Evolutionary conservation across 2,113 vertebrate species (phyloP).

Genomic region (Euleptes europaea): DNA sequence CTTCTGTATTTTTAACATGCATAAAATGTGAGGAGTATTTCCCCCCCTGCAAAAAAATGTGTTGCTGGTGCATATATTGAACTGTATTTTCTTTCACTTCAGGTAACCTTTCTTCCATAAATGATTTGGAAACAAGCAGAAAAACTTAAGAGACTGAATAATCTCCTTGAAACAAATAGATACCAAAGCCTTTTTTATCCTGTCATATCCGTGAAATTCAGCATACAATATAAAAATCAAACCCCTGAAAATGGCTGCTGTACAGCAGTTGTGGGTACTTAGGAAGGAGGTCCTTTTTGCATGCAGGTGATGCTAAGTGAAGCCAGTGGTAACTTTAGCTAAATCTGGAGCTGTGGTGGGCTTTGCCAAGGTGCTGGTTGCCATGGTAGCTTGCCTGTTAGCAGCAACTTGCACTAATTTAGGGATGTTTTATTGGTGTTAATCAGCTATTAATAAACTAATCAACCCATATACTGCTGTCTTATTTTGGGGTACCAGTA

Average conservation of each 20-base stretch:
- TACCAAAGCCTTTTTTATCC: background rate
- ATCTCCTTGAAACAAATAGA: background rate
- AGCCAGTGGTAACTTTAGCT: too few relatives aligned
- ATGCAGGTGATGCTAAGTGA: too few relatives aligned
- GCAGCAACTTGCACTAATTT: too few relatives aligned
- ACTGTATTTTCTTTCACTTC: background rate
- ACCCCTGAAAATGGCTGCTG: background rate
- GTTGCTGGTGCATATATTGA: background rate
- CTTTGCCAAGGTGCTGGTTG: too few relatives aligned
- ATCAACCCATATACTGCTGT: too few relatives aligned
- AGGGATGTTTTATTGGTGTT: too few relatives aligned
- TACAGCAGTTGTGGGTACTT: too few relatives aligned
- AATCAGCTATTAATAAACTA: too few relatives aligned
- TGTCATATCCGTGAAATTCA: background rate
- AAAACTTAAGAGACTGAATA: background rate
- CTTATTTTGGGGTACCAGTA: too few relatives aligned
- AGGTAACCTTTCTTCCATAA: background rate
- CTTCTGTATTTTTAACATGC: constrained; percentile 23
- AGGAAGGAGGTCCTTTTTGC: too few relatives aligned
- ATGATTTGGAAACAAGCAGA: background rate
- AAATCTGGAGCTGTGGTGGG: too few relatives aligned
- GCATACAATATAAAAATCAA: background rate
- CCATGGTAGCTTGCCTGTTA: too few relatives aligned
- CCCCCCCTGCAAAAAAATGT: background rate
- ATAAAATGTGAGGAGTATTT: background rate